These are phyloP conservation scores for Eilema caniola DNA, from an alignment of 2,888 invertebrate species.

Conservation along the genomic window DNA sequence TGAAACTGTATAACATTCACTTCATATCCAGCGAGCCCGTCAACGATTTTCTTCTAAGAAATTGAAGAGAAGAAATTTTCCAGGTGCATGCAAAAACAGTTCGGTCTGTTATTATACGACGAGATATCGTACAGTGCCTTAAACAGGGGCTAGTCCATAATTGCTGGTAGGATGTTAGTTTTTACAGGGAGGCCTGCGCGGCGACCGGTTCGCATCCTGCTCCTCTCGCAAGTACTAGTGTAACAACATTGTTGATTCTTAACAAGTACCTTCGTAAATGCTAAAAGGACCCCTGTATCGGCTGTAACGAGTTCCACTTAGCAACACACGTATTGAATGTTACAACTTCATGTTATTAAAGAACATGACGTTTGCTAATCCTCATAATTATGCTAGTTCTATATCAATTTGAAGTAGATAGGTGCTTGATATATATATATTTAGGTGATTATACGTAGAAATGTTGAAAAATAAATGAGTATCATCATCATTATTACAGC, in stretches of 20 bases:
- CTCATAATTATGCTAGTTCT: neutral
- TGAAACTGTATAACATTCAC: neutral
- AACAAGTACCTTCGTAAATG: constrained; percentile 58
- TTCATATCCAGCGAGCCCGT: neutral
- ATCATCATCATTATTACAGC: neutral
- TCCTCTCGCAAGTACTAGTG: constrained; percentile 69
- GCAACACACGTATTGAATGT: constrained; percentile 39
- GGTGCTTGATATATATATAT: neutral
- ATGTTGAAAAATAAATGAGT: neutral
- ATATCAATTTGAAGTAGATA: neutral
- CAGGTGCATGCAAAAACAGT: constrained; percentile 27
- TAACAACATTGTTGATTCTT: constrained; percentile 64
- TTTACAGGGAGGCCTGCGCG: constrained; percentile 63
- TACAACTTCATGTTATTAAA: constrained; percentile 28
- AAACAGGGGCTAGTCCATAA: constrained; percentile 45
- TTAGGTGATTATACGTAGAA: neutral
- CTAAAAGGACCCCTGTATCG: constrained; percentile 47
- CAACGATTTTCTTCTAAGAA: constrained; percentile 12
- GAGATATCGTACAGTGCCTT: constrained; percentile 35
- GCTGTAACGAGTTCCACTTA: constrained; percentile 40
- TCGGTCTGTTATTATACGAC: constrained; percentile 23
- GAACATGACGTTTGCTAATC: constrained; percentile 17
- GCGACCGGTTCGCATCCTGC: constrained; percentile 77
- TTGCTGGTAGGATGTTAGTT: constrained; percentile 63
- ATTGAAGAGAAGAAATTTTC: constrained; percentile 13